phyloP scores from a whole-genome alignment of 2,113 vertebrate species.

The Paracanthobrama guichenoti region DNA sequence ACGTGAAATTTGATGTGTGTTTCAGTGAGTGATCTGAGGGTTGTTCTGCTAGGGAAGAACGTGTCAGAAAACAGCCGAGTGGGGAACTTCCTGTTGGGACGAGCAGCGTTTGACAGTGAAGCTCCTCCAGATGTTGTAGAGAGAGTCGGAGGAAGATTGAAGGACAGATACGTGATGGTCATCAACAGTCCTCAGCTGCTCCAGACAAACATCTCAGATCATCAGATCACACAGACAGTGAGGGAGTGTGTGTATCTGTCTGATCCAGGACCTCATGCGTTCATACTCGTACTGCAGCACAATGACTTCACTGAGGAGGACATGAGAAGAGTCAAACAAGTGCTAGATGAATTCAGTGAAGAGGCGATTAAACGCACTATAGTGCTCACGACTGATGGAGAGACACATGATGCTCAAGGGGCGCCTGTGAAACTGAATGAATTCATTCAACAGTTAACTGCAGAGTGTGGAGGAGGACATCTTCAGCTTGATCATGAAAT shows the following conservation, averaged over 20 bases:
- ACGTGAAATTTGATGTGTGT: too few species aligned
- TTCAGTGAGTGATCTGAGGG: too few species aligned
- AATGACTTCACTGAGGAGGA: not conserved
- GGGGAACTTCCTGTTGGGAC: not conserved
- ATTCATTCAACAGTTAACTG: too few species aligned
- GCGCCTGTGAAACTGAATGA: too few species aligned
- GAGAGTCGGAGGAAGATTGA: not conserved
- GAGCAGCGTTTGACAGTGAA: slow-evolving; percentile 1
- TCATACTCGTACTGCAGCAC: not conserved
- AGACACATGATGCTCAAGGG: too few species aligned
- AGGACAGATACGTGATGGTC: not conserved
- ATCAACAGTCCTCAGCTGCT: not conserved
- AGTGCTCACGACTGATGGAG: not conserved
- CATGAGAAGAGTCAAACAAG: not conserved
- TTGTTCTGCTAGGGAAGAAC: too few species aligned
- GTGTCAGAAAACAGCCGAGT: not conserved
- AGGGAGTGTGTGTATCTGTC: not conserved
- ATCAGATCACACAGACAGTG: not conserved
- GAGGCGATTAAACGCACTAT: not conserved
- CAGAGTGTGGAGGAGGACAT: too few species aligned
- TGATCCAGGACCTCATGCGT: not conserved
- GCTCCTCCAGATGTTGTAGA: slow-evolving; percentile 9
- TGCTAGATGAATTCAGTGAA: not conserved
- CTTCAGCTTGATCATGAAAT: too few species aligned
- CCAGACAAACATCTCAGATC: not conserved